Percentiles rank a stretch among this genome's conserved stretches.
phyloP scores from a whole-genome alignment of 1,140 invertebrate genomes.

The Euwallacea fornicatus region DNA sequence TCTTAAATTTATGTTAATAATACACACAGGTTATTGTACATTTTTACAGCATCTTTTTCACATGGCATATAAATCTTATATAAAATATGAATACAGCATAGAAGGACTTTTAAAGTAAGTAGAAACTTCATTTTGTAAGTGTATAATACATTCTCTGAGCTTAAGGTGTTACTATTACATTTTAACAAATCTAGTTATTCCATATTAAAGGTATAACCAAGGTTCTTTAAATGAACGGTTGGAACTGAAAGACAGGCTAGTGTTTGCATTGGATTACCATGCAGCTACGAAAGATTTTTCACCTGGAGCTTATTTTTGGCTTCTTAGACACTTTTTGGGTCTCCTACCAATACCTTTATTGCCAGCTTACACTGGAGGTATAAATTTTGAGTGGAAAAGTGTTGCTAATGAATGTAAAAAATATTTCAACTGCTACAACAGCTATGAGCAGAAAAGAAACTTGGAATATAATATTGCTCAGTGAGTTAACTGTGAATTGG shows the following conservation, averaged over 20 bases:
- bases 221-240: constrained; percentile 26
- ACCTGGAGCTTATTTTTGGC: constrained; percentile 38
- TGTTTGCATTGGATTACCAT: constrained; percentile 20
- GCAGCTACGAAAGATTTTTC: constrained; percentile 4
- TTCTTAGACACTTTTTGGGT: constrained; percentile 41
- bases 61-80: neutral
- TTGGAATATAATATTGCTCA: constrained; percentile 28
- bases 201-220: neutral
- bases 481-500: constrained; percentile 8
- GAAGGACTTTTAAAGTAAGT: too few species aligned
- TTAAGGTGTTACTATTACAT: neutral
- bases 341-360: constrained; percentile 40
- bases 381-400: constrained; percentile 29
- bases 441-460: neutral
- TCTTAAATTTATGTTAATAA: neutral
- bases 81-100: neutral
- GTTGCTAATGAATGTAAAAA: constrained; percentile 29
- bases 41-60: neutral
- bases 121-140: too few species aligned
- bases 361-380: constrained; percentile 29
- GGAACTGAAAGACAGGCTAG: constrained; percentile 31
- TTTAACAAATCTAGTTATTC: neutral
- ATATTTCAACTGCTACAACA: neutral
- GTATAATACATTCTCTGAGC: neutral
- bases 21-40: neutral